These are phyloP conservation scores for Microtus ochrogaster DNA, from an alignment of 2,113 vertebrate genomes.

Conservation along the genomic window DNA sequence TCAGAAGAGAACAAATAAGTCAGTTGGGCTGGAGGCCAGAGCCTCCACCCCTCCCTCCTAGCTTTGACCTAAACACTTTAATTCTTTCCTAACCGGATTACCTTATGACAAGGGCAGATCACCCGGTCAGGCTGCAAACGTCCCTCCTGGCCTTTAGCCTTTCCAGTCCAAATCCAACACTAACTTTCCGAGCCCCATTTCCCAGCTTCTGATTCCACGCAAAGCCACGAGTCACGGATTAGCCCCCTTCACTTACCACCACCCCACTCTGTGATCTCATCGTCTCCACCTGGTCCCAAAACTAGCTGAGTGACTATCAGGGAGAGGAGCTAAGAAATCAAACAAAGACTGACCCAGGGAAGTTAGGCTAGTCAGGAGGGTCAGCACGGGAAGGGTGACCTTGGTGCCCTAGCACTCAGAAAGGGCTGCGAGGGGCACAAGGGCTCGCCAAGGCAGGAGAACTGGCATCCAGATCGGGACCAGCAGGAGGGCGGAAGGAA, in stretches of 20 bases:
- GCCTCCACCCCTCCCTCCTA: not conserved
- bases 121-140: constrained; percentile 25
- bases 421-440: not conserved
- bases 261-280: not conserved
- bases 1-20: not conserved
- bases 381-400: not conserved
- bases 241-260: not conserved
- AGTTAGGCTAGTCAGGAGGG: not conserved
- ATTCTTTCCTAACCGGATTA: not conserved
- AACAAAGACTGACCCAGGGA: constrained; percentile 16
- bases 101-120: constrained; percentile 1
- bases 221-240: not conserved
- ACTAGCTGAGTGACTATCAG: not conserved
- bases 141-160: not conserved
- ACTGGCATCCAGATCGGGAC: not conserved
- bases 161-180: not conserved
- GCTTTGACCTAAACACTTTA: constrained; percentile 19
- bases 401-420: not conserved
- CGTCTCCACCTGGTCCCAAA: not conserved
- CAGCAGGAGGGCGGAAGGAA: not conserved
- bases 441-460: not conserved
- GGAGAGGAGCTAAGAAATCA: not conserved
- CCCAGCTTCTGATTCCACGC: not conserved
- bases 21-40: not conserved
- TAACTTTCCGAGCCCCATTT: not conserved